Evolutionary conservation across 2,888 invertebrate species (phyloP).

Genomic region (Piscicola geometra): DNA sequence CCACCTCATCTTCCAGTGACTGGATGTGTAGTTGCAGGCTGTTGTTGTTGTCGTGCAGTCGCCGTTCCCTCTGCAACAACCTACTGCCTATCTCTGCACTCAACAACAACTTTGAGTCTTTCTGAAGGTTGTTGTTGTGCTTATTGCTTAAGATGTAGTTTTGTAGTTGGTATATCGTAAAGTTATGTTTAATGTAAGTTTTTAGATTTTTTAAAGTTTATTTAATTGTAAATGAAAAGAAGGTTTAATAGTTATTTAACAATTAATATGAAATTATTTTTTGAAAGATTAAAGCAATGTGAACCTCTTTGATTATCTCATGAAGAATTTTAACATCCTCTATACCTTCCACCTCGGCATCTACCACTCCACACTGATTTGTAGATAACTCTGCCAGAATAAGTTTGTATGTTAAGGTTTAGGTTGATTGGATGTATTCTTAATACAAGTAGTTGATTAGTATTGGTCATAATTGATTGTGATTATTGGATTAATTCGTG

Average conservation of each 20-base stretch:
- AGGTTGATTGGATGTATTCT: too few species aligned
- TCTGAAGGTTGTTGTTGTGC: background rate
- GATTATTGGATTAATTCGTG: background rate
- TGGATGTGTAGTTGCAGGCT: background rate
- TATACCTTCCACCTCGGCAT: background rate
- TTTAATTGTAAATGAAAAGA: too few species aligned
- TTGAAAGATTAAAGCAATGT: too few species aligned
- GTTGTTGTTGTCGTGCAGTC: background rate
- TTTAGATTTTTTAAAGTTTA: background rate
- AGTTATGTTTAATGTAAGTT: background rate
- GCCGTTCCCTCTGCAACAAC: background rate
- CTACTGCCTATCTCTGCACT: slow-evolving; percentile 9
- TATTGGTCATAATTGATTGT: too few species aligned
- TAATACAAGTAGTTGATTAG: too few species aligned
- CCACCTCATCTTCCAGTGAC: slow-evolving; percentile 7
- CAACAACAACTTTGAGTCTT: slow-evolving; percentile 8
- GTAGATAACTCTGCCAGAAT: slow-evolving; percentile 1
- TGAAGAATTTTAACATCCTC: background rate
- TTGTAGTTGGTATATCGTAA: background rate
- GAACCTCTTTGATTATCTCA: slow-evolving; percentile 1
- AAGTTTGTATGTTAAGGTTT: too few species aligned
- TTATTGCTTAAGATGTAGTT: background rate
- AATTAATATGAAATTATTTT: too few species aligned
- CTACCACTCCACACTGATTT: background rate
- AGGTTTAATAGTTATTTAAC: too few species aligned